A percentile compares a stretch with the other conserved stretches of the same genome.
Evolutionary conservation across 2,888 invertebrate species (phyloP).

Genomic region (Eurois occulta): DNA sequence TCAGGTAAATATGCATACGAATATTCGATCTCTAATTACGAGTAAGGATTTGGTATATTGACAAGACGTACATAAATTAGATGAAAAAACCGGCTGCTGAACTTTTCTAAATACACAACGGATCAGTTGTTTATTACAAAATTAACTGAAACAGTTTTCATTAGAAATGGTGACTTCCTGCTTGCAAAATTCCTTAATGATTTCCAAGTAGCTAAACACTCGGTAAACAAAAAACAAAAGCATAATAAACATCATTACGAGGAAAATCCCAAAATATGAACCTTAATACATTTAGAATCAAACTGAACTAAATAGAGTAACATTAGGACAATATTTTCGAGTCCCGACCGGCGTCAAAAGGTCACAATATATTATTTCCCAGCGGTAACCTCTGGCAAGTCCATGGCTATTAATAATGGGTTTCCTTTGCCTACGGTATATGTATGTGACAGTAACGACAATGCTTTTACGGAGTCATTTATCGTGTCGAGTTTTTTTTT

Average conservation of each 20-base stretch:
- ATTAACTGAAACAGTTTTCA: not conserved
- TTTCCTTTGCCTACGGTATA: slow-evolving; percentile 82
- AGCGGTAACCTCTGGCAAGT: slow-evolving; percentile 77
- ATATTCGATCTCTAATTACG: not conserved
- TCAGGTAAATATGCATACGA: too few species aligned
- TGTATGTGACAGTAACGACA: slow-evolving; percentile 88
- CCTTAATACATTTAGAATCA: slow-evolving; percentile 52
- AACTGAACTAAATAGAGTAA: slow-evolving; percentile 34
- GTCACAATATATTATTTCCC: slow-evolving; percentile 82
- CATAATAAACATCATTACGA: slow-evolving; percentile 2
- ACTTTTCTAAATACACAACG: not conserved
- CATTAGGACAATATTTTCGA: slow-evolving; percentile 67
- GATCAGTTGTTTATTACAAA: not conserved
- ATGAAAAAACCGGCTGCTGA: not conserved
- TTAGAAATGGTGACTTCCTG: not conserved
- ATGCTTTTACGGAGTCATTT: slow-evolving; percentile 83
- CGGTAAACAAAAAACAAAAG: slow-evolving; percentile 7
- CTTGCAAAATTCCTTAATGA: not conserved
- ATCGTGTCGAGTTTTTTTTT: slow-evolving; percentile 75
- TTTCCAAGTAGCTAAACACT: not conserved
- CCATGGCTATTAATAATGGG: slow-evolving; percentile 85
- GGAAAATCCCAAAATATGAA: slow-evolving; percentile 27
- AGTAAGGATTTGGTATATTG: not conserved
- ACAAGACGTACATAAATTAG: not conserved
- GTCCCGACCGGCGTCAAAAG: slow-evolving; percentile 75